Conservation (phyloP, 2,113 vertebrate species). For the Tychaedon coryphoeus region DNA sequence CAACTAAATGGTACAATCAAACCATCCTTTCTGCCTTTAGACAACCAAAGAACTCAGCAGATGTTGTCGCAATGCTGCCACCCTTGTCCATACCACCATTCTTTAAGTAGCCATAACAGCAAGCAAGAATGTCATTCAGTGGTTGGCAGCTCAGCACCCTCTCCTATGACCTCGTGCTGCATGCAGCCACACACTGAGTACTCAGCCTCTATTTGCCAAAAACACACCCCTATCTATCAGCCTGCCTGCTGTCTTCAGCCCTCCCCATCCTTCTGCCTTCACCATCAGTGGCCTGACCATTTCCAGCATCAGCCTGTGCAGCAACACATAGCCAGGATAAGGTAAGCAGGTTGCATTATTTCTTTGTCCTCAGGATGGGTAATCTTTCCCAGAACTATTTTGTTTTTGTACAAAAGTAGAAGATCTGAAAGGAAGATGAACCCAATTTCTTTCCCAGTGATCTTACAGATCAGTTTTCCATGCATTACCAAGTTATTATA, state of each 20-base stretch:
- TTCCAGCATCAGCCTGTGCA: constrained; percentile 84
- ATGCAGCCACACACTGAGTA: constrained; percentile 72
- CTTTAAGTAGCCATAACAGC: constrained; percentile 74
- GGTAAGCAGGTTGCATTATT: constrained; percentile 72
- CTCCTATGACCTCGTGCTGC: constrained; percentile 70
- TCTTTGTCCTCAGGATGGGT: not conserved
- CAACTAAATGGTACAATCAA: constrained; percentile 75
- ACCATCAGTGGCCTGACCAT: constrained; percentile 88
- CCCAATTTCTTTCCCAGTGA: not conserved
- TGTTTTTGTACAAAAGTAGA: not conserved
- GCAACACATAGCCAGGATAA: constrained; percentile 74
- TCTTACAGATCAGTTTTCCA: not conserved
- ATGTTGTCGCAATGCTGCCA: constrained; percentile 73
- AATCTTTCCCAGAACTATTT: not conserved
- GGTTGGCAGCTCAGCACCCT: constrained; percentile 49
- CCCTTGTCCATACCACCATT: constrained; percentile 81
- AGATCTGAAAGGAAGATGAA: not conserved
- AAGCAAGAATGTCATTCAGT: constrained; percentile 79
- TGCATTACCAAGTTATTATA: not conserved
- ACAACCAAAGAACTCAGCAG: constrained; percentile 75
- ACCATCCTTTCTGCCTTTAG: constrained; percentile 73
- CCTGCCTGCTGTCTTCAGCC: constrained; percentile 81
- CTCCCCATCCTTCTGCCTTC: constrained; percentile 80
- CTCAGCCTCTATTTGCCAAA: constrained; percentile 76
- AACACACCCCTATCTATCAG: constrained; percentile 73